Base-by-base conservation (phyloP, 2,113 vertebrate species). In the Antechinus flavipes region DNA sequence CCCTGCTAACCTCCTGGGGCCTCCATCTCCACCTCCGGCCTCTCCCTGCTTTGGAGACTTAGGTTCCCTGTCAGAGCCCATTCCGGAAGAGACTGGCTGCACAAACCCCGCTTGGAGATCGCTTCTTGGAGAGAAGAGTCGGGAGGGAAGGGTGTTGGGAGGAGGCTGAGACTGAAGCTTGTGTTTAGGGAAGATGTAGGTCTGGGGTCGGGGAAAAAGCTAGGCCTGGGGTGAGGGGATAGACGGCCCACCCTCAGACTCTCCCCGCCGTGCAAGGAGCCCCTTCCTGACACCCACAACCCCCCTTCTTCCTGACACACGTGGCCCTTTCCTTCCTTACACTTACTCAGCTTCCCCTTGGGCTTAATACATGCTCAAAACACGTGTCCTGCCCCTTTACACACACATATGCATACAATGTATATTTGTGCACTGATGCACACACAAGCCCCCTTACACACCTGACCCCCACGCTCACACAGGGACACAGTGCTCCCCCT, bases 241-340 rank as follows among this genome's bases (percentile, higher is more conserved):
- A n/a, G 35, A 76, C 19, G 68, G 19, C 14, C 61, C 16, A 76
- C 14, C 61, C 35, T 14, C 3, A 76, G 35, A 76, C 68, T 84
- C 19, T 42, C 35, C 35, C n/a, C 42, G 2, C 56, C 2, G 3
- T 11, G 2, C n/a, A 23, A 1, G 11, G 12, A 0, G 1, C 30
- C 61, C 68, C 16, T 5, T n/a, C 35, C 16, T 7, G 8, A 68
- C 61, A 58, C 56, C 11, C 25, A 26, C 55, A 26, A 24, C 25
- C 26, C 56, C 55, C 24, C 55, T 27, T 25, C 55, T 56, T 26
- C 25, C 55, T 56, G 55, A 56, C 58, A 35, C 58, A 12, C 27
- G 1, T 10, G 56, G 8, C 56, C 56, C 24, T 11, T 61, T 26
- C 8, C 56, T 58, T 26, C 26, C 26, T 58, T 8, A 7, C 56